These are phyloP conservation scores for Oppia nitens DNA, from an alignment of 1,140 invertebrate genomes.

Conservation along the genomic window DNA sequence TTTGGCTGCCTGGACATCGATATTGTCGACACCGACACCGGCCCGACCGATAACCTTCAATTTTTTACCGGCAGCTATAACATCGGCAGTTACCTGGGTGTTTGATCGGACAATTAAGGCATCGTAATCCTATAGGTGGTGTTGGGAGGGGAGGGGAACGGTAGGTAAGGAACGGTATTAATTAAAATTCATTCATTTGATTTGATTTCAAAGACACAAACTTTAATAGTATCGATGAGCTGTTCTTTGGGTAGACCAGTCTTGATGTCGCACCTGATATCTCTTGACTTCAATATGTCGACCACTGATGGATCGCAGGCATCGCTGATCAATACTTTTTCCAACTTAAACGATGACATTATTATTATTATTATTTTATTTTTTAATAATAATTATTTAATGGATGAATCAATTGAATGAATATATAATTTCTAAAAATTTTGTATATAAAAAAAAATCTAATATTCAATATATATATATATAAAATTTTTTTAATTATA, in stretches of 20 bases:
- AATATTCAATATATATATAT: too few relatives aligned
- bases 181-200: too few relatives aligned
- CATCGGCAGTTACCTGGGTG: constrained; percentile 83
- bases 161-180: background rate
- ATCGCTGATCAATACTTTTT: constrained; percentile 71
- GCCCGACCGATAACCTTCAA: constrained; percentile 76
- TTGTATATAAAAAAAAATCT: too few relatives aligned
- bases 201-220: constrained; percentile 38
- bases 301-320: constrained; percentile 70
- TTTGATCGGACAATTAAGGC: constrained; percentile 85
- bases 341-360: constrained; percentile 16
- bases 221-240: constrained; percentile 64
- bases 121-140: constrained; percentile 55
- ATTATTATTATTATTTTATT: too few relatives aligned
- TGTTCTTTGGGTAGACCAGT: constrained; percentile 65
- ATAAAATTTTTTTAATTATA: too few relatives aligned
- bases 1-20: constrained; percentile 73
- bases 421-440: too few relatives aligned
- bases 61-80: constrained; percentile 53
- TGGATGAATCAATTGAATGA: too few relatives aligned
- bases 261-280: constrained; percentile 59
- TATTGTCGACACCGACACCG: constrained; percentile 94
- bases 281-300: constrained; percentile 52
- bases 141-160: background rate
- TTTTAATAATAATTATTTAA: too few relatives aligned